phyloP scores from a whole-genome alignment of 2,888 invertebrate species.

The Halictus ligatus region DNA sequence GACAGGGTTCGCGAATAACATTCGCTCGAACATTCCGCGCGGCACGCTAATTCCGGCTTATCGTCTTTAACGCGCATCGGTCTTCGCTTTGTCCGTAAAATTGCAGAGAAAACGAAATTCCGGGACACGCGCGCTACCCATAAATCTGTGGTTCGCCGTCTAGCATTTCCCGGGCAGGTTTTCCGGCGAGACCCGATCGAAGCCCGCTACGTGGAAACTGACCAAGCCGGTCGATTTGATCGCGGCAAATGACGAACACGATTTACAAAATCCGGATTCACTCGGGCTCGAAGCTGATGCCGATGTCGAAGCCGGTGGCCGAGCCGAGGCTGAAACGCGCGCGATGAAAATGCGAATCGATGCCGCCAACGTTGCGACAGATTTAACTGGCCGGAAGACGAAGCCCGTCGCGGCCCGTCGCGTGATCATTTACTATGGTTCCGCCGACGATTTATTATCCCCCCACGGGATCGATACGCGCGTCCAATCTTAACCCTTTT shows the following conservation, averaged over 20 bases:
- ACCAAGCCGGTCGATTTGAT: constrained; percentile 30
- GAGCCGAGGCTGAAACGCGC: not conserved
- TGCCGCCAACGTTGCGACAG: constrained; percentile 24
- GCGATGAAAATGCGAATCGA: constrained; percentile 54
- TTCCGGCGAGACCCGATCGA: constrained; percentile 41
- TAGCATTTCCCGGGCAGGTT: constrained; percentile 38
- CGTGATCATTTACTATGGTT: constrained; percentile 10
- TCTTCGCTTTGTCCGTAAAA: constrained; percentile 11
- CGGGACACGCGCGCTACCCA: constrained; percentile 24
- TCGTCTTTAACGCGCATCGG: not conserved
- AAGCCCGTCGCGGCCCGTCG: constrained; percentile 7
- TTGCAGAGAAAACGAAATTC: constrained; percentile 13
- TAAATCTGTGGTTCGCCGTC: constrained; percentile 31
- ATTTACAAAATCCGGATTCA: constrained; percentile 39
- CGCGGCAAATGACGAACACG: constrained; percentile 37
- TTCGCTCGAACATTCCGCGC: not conserved
- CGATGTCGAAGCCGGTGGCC: not conserved
- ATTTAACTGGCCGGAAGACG: constrained; percentile 38
- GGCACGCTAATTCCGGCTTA: not conserved
- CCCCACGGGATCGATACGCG: not conserved
- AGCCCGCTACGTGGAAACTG: constrained; percentile 38
- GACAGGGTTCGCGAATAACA: not conserved
- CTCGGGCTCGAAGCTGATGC: constrained; percentile 25
- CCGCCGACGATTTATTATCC: not conserved
- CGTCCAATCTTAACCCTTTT: not conserved